Evolutionary conservation across 2,888 invertebrate genomes (phyloP), one percentile per base, ranked within the genome.

Genomic region (Scaptodrosophila latifasciaeformis): DNA sequence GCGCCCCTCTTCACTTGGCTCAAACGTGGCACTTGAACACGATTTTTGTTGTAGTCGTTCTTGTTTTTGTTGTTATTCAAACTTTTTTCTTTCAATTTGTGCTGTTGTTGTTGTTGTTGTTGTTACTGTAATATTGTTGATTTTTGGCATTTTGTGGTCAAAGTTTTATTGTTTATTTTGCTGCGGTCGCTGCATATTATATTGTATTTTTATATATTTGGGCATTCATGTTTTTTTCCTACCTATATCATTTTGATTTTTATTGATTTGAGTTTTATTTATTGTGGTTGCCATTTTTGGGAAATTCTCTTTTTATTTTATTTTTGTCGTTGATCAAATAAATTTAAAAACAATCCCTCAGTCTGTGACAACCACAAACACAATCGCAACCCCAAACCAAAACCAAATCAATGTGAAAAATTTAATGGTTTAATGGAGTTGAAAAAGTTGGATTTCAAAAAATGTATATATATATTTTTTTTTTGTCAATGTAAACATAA

Each of bases 231-330:
- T 75, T 78, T 61, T 54, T 35, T 15, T 7, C 15, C 52, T 54
- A 60, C 68, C 71, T 70, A 60, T 57, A 48, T 63, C 52, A 67
- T 63, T 56, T 56, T 62, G 67, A 58, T 59, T 69, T 52, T 74
- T 62, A 40, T 40, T 40, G 40, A 40, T 40, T 21, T 18, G n/a
- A 40, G 71, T 70, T 78, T 81, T 57, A 61, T 70, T 81, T 70
- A 75, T 77, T 72, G 56, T 49, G 54, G 77, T 35, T 80, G 62
- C 55, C 80, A 62, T 58, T 66, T 72, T 58, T 74, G 81, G 78
- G n/a, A n/a, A n/a, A n/a, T n/a, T n/a, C n/a, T n/a, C n/a, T n/a
- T n/a, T n/a, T n/a, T n/a, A n/a, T n/a, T n/a, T n/a, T n/a, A n/a
- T n/a, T n/a, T n/a, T n/a, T n/a, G n/a, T n/a, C n/a, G n/a, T n/a